A percentile compares a stretch with the other conserved stretches of the same genome.
phyloP scores from a whole-genome alignment of 2,113 vertebrate genomes.

The Otus sunia region DNA sequence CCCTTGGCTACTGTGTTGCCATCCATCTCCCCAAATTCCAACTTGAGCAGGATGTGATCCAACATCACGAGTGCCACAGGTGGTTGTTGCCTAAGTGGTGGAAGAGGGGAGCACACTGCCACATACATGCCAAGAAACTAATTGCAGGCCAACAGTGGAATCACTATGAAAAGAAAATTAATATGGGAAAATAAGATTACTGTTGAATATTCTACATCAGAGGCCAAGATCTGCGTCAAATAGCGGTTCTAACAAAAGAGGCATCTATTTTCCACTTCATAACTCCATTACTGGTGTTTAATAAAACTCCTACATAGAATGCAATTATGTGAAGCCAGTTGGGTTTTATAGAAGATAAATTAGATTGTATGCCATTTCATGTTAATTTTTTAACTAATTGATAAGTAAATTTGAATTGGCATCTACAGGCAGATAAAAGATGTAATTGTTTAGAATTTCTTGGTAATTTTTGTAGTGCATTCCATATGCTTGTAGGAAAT shows the following conservation, averaged over 20 bases:
- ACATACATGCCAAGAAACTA: conserved; percentile 52
- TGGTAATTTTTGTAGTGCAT: neutral
- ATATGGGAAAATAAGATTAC: conserved; percentile 31
- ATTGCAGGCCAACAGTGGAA: conserved; percentile 35
- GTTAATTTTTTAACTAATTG: neutral
- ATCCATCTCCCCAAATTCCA: neutral
- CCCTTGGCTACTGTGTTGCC: neutral
- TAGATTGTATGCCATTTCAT: neutral
- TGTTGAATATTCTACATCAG: neutral
- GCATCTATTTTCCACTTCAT: neutral
- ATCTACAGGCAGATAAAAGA: neutral
- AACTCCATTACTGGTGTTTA: neutral
- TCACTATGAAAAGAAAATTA: conserved; percentile 39
- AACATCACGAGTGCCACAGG: neutral
- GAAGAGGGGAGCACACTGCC: neutral
- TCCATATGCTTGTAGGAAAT: neutral
- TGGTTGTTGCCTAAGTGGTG: neutral
- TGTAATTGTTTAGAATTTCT: neutral
- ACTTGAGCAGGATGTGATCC: neutral
- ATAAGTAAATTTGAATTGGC: neutral
- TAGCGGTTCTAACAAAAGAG: neutral
- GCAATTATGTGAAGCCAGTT: neutral
- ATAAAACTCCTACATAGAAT: neutral
- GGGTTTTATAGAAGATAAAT: neutral
- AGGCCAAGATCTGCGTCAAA: neutral